A percentile compares a stretch with the other conserved stretches of the same genome.
These are phyloP conservation scores for Drosophila suzukii DNA, from an alignment of 1,140 invertebrate genomes.

Conservation along the genomic window DNA sequence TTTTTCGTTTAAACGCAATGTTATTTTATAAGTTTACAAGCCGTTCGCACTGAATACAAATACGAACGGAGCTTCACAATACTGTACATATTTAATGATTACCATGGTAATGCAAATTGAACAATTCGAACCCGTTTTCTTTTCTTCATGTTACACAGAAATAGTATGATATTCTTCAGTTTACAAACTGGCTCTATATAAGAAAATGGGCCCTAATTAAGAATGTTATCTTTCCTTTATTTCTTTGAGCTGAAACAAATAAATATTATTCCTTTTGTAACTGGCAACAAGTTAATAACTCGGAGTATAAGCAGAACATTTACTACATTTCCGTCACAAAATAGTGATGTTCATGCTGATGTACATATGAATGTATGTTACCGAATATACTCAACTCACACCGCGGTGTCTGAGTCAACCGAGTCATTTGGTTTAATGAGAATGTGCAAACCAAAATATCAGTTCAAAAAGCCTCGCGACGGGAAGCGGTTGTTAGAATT, in stretches of 20 bases:
- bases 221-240: background rate
- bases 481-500: conserved; percentile 32
- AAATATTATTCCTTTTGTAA: conserved; percentile 3
- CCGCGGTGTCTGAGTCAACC: conserved; percentile 16
- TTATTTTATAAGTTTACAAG: conserved; percentile 6
- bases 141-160: background rate
- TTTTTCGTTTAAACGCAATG: background rate
- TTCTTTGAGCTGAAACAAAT: conserved; percentile 5
- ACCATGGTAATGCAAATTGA: background rate
- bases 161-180: no score
- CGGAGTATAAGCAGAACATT: background rate
- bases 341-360: conserved; percentile 13
- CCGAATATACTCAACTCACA: conserved; percentile 1
- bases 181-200: background rate
- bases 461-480: conserved; percentile 50
- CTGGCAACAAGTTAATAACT: background rate
- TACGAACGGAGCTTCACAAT: background rate
- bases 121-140: background rate
- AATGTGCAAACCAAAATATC: conserved; percentile 35
- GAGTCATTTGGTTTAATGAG: conserved; percentile 22
- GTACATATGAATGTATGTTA: background rate
- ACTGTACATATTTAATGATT: background rate
- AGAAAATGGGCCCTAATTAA: background rate
- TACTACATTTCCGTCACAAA: conserved; percentile 11
- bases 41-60: background rate